phyloP scores from a whole-genome alignment of 1,140 invertebrate genomes.

The Drosophila seguyi region DNA sequence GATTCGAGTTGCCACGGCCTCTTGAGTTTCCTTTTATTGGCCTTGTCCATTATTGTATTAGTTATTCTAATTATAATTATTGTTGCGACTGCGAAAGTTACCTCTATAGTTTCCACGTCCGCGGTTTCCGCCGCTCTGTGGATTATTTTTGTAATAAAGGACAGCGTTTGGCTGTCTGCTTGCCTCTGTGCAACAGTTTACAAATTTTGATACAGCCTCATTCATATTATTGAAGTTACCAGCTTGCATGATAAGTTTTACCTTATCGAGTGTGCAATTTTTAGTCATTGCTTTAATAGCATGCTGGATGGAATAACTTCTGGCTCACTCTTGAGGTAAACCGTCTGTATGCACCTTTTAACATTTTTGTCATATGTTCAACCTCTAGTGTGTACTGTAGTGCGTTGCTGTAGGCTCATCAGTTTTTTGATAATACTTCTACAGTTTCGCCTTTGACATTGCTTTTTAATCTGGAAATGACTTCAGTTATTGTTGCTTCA shows the following conservation, averaged over 20 bases:
- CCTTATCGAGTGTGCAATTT: conserved; percentile 30
- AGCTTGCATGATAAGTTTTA: neutral
- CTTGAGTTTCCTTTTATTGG: no score
- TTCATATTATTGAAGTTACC: no score
- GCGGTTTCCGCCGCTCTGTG: no score
- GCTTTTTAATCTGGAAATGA: conserved; percentile 2
- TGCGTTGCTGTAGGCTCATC: no score
- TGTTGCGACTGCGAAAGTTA: no score
- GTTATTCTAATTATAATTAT: no score
- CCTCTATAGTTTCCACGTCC: no score
- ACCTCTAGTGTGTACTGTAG: no score
- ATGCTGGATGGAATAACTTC: conserved; percentile 22
- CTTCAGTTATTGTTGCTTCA: neutral
- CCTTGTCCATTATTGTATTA: no score
- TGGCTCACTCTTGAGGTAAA: neutral
- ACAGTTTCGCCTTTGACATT: conserved; percentile 12
- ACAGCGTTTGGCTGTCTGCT: neutral
- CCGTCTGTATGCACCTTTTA: conserved; percentile 14
- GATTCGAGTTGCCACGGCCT: no score
- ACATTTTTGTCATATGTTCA: no score
- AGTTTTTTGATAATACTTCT: conserved; percentile 8
- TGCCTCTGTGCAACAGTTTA: neutral
- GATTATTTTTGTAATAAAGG: neutral
- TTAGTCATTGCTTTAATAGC: conserved; percentile 23
- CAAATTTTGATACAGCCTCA: neutral